phyloP scores from a whole-genome alignment of 2,113 vertebrate genomes.

The human (Homo sapiens) region DNA sequence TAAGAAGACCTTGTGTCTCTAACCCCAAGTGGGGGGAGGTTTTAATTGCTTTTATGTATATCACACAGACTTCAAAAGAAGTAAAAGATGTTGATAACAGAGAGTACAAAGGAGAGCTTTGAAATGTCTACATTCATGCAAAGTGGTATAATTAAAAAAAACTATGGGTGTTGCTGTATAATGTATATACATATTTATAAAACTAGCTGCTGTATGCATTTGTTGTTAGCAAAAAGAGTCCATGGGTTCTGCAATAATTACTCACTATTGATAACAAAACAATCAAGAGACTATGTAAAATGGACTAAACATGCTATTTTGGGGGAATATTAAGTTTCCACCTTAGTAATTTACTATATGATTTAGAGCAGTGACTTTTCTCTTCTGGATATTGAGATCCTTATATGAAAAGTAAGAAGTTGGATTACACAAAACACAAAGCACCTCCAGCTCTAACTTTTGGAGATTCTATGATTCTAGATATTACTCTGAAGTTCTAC shows the following conservation, averaged over 20 bases:
- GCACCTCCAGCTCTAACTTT: not conserved
- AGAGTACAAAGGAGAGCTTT: constrained; percentile 93
- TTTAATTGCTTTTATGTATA: constrained; percentile 98
- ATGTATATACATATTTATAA: constrained; percentile 85
- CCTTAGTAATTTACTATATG: constrained; percentile 22
- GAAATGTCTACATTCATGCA: constrained; percentile 94
- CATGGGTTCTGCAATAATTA: constrained; percentile 75
- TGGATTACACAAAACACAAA: constrained; percentile 1
- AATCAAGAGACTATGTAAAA: constrained; percentile 47
- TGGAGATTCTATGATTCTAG: not conserved
- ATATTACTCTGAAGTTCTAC: constrained; percentile 32
- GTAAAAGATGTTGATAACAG: constrained; percentile 94
- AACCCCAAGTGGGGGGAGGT: constrained; percentile 89
- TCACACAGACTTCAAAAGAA: constrained; percentile 96
- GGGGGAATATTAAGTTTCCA: constrained; percentile 44
- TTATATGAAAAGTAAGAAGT: constrained; percentile 23
- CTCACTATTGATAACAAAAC: constrained; percentile 53
- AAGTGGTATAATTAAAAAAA: constrained; percentile 95
- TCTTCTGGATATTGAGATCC: not conserved
- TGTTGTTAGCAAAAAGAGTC: constrained; percentile 73
- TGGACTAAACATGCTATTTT: constrained; percentile 6
- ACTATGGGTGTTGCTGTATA: constrained; percentile 89
- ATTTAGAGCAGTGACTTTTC: constrained; percentile 43
- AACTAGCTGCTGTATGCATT: constrained; percentile 62
- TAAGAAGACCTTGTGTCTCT: constrained; percentile 94